Evolutionary conservation across 2,888 invertebrate genomes (phyloP).

Genomic region (Leuctra nigra): DNA sequence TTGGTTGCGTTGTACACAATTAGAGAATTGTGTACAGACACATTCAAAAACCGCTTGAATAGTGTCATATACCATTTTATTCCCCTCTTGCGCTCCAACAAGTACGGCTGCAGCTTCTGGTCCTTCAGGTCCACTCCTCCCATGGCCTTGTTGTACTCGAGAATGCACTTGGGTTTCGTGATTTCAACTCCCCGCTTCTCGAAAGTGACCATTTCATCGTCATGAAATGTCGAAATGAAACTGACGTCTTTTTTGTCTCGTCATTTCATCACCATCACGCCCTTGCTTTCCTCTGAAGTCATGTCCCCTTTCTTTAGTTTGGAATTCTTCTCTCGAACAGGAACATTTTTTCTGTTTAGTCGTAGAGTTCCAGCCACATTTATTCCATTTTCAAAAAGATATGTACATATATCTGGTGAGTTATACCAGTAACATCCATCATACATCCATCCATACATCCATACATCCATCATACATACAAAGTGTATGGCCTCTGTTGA

Average conservation of each 20-base stretch:
- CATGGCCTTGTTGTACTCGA: background rate
- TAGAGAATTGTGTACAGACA: background rate
- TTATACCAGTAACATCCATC: no score
- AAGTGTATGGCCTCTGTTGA: background rate
- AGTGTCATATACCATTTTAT: slow-evolving; percentile 7
- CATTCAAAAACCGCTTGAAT: slow-evolving; percentile 9
- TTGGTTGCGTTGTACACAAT: background rate
- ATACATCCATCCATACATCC: no score
- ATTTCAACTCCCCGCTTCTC: background rate
- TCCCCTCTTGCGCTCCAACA: slow-evolving; percentile 2
- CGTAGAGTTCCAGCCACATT: slow-evolving; percentile 10
- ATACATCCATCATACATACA: slow-evolving; percentile 16
- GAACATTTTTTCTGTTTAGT: slow-evolving; percentile 8
- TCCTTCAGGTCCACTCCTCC: slow-evolving; percentile 19
- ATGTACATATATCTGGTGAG: slow-evolving; percentile 1
- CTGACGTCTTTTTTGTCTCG: slow-evolving; percentile 9
- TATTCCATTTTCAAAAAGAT: slow-evolving; percentile 2
- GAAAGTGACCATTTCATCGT: background rate
- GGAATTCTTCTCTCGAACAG: background rate
- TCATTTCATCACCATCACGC: slow-evolving; percentile 16
- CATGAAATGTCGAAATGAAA: slow-evolving; percentile 13
- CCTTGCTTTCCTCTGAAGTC: background rate
- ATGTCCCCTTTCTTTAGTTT: slow-evolving; percentile 3
- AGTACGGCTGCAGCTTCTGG: slow-evolving; percentile 8
- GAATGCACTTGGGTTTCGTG: background rate